A percentile compares a stretch with the other conserved stretches of the same genome.
These are phyloP conservation scores for Carettochelys insculpta DNA, from an alignment of 2,113 vertebrate species.

Conservation along the genomic window DNA sequence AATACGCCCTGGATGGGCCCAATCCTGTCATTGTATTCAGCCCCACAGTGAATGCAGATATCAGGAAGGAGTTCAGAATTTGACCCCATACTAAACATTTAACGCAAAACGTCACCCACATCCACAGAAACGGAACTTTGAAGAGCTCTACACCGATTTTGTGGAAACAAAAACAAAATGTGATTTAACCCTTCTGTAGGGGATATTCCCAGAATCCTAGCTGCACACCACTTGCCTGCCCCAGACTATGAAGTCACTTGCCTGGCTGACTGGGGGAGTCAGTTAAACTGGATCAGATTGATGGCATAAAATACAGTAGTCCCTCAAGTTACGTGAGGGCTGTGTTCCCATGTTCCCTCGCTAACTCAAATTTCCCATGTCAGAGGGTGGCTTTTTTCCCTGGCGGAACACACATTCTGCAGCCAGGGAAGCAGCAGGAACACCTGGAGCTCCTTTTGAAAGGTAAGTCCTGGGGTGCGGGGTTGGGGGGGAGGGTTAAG, in stretches of 20 bases:
- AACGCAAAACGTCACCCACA: neutral
- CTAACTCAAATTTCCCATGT: too few relatives aligned
- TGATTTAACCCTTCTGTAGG: neutral
- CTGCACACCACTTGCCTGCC: neutral
- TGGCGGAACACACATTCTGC: too few relatives aligned
- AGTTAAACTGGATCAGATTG: slow-evolving; percentile 71
- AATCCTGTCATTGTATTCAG: slow-evolving; percentile 5
- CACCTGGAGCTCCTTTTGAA: too few relatives aligned
- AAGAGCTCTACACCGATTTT: neutral
- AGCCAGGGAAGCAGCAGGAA: too few relatives aligned
- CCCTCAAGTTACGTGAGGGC: too few relatives aligned
- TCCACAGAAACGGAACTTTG: slow-evolving; percentile 15
- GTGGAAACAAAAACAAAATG: neutral
- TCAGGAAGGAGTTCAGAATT: neutral
- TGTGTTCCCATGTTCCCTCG: too few relatives aligned
- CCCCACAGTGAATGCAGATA: neutral
- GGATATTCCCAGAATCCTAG: neutral
- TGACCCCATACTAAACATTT: neutral
- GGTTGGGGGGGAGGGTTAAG: too few relatives aligned
- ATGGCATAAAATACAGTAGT: slow-evolving; percentile 63
- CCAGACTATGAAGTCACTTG: neutral
- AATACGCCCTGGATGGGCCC: slow-evolving; percentile 11
- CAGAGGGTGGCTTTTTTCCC: too few relatives aligned
- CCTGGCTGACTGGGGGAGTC: slow-evolving; percentile 53
- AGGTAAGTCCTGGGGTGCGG: too few relatives aligned